Evolutionary conservation across 2,888 invertebrate species (phyloP).

Genomic region (Pyrrhia umbra): DNA sequence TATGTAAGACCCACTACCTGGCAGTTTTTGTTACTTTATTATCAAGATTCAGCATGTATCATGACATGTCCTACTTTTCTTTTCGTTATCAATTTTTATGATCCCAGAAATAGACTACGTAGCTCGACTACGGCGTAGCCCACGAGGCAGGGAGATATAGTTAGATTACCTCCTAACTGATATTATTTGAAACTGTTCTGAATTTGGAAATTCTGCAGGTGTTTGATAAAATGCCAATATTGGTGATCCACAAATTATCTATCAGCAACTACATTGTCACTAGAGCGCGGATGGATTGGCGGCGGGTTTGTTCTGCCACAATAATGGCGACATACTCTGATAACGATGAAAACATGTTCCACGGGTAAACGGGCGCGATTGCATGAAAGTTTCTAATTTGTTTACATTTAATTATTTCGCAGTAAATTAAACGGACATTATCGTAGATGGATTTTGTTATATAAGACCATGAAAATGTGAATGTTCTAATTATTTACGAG

Average conservation of each 20-base stretch:
- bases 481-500: slow-evolving; percentile 4
- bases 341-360: slow-evolving; percentile 81
- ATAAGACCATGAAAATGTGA: slow-evolving; percentile 22
- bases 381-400: slow-evolving; percentile 55
- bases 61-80: slow-evolving; percentile 42
- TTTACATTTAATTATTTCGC: slow-evolving; percentile 41
- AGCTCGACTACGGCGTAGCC: slow-evolving; percentile 8
- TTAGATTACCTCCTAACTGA: not conserved
- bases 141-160: not conserved
- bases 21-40: slow-evolving; percentile 40
- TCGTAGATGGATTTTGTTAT: slow-evolving; percentile 7
- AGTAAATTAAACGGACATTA: slow-evolving; percentile 8
- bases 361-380: slow-evolving; percentile 52
- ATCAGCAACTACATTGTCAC: slow-evolving; percentile 60
- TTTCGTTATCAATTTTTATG: slow-evolving; percentile 35
- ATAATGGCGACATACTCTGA: slow-evolving; percentile 87
- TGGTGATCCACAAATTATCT: slow-evolving; percentile 21
- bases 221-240: slow-evolving; percentile 18
- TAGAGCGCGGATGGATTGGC: slow-evolving; percentile 76
- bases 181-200: not conserved
- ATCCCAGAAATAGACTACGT: slow-evolving; percentile 14
- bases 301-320: slow-evolving; percentile 72
- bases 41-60: slow-evolving; percentile 47
- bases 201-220: slow-evolving; percentile 11
- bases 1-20: slow-evolving; percentile 55